Percentiles rank a stretch among this genome's conserved stretches.
Conservation (phyloP, 2,797 vertebrate genomes). For the Xenops minutus region DNA sequence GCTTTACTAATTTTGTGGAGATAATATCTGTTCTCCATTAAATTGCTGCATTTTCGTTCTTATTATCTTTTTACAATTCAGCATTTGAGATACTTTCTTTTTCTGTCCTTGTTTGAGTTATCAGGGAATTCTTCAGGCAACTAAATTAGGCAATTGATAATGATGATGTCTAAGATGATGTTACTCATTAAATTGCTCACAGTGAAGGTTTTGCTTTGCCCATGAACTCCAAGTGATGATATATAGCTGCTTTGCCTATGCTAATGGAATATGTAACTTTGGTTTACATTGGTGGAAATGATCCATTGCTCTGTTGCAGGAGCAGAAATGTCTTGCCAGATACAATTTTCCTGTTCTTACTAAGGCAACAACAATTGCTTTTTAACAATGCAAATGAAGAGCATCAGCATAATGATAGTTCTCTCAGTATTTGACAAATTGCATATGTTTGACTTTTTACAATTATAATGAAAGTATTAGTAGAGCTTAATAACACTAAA, state of each 20-base stretch:
- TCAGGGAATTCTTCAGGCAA: neutral
- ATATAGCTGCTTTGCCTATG: neutral
- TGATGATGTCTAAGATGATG: neutral
- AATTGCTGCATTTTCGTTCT: neutral
- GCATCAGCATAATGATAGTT: neutral
- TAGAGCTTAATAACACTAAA: neutral
- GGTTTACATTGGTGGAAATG: neutral
- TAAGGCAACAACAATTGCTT: neutral
- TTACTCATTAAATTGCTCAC: neutral
- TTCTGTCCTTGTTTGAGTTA: neutral
- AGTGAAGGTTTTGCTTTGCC: neutral
- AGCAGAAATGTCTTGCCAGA: neutral
- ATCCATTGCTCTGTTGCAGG: neutral
- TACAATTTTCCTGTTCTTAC: neutral
- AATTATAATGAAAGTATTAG: neutral
- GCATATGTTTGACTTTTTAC: neutral
- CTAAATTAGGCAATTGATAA: neutral
- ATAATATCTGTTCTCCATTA: neutral
- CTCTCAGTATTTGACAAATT: neutral
- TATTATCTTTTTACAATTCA: neutral
- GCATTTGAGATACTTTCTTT: neutral
- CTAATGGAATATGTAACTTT: neutral
- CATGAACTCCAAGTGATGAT: neutral
- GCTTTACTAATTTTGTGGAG: neutral
- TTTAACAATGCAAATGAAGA: neutral